Conservation (phyloP, 2,797 vertebrate genomes). For the Phoxinus dragarum region DNA sequence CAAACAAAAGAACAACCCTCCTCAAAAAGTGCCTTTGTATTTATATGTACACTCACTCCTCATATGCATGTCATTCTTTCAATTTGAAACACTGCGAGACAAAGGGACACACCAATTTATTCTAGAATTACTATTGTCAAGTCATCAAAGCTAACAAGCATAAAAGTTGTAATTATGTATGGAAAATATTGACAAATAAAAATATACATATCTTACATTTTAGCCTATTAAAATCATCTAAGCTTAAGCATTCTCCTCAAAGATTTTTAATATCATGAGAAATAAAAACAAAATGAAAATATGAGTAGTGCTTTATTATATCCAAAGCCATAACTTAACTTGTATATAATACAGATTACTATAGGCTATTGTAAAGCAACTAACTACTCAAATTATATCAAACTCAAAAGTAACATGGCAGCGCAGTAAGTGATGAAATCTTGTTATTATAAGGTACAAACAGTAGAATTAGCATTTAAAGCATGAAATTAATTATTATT, state of each 20-base stretch:
- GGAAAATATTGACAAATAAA: not conserved
- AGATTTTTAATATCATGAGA: not conserved
- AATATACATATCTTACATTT: not conserved
- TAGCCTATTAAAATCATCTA: not conserved
- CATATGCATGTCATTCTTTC: not conserved
- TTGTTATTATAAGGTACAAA: not conserved
- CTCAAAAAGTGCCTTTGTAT: slow-evolving; percentile 6
- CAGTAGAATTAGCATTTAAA: not conserved
- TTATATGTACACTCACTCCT: not conserved
- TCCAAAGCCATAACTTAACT: not conserved
- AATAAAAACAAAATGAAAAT: not conserved
- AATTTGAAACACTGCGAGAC: not conserved
- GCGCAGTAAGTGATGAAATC: not conserved
- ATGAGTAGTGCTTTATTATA: not conserved
- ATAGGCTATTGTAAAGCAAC: not conserved
- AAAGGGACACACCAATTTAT: not conserved
- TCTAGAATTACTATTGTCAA: not conserved
- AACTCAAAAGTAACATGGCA: not conserved
- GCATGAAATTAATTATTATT: not conserved
- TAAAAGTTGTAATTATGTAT: not conserved
- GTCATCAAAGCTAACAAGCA: not conserved
- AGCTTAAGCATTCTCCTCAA: not conserved
- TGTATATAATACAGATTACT: not conserved
- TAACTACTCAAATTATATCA: not conserved
- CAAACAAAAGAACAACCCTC: slow-evolving; percentile 24